Conservation (phyloP, 1,140 invertebrate species). For the Philopotamus ludificatus region DNA sequence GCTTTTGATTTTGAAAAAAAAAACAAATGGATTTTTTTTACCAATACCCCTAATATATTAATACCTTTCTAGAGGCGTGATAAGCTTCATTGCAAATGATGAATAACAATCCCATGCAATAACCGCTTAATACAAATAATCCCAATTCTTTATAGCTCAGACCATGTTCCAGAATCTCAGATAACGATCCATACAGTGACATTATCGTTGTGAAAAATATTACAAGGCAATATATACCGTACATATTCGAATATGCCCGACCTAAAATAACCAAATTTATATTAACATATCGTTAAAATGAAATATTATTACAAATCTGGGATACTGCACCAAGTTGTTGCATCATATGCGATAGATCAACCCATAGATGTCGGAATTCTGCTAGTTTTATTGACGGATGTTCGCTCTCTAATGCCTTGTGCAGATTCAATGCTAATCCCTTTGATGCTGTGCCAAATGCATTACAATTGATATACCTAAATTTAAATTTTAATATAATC, state of each 20-base stretch:
- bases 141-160: slow-evolving; percentile 68
- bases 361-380: slow-evolving; percentile 66
- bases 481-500: background rate
- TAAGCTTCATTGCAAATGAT: slow-evolving; percentile 70
- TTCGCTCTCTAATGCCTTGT: slow-evolving; percentile 58
- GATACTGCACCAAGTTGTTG: slow-evolving; percentile 62
- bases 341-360: slow-evolving; percentile 71
- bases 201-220: slow-evolving; percentile 70
- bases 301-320: no score
- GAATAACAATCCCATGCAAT: slow-evolving; percentile 65
- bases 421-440: slow-evolving; percentile 60
- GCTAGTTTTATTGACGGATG: slow-evolving; percentile 62
- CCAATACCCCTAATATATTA: no score
- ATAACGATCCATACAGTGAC: slow-evolving; percentile 64
- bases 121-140: slow-evolving; percentile 65
- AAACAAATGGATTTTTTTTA: no score
- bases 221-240: slow-evolving; percentile 67
- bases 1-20: no score
- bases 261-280: slow-evolving; percentile 44
- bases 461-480: slow-evolving; percentile 64
- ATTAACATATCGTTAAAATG: background rate
- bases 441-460: slow-evolving; percentile 63
- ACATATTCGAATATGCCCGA: slow-evolving; percentile 69
- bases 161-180: slow-evolving; percentile 67
- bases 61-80: slow-evolving; percentile 61